phyloP scores from a whole-genome alignment of 2,113 vertebrate species.

The Oreotrochilus melanogaster region DNA sequence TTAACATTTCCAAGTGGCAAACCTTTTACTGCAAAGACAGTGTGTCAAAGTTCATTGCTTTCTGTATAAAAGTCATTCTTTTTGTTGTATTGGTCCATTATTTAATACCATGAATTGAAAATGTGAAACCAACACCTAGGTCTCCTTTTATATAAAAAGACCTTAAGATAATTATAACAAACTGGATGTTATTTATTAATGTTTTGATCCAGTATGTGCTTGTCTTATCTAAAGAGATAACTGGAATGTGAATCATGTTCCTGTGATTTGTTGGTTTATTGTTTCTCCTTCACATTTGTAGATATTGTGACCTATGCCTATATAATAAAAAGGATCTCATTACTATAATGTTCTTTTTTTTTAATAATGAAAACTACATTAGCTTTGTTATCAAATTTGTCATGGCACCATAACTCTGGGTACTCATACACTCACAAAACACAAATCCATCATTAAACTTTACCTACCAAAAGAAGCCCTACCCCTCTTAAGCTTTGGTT shows the following conservation, averaged over 20 bases:
- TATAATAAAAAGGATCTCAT: conserved; percentile 82
- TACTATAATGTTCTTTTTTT: conserved; percentile 76
- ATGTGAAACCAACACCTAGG: conserved; percentile 75
- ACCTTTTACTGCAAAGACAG: conserved; percentile 70
- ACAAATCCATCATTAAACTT: conserved; percentile 65
- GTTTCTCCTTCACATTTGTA: conserved; percentile 85
- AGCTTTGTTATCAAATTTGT: conserved; percentile 75
- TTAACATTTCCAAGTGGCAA: conserved; percentile 73
- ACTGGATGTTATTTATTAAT: conserved; percentile 91
- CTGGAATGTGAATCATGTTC: conserved; percentile 88
- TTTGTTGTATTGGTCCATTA: conserved; percentile 73
- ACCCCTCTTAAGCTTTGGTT: conserved; percentile 58
- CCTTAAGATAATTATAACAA: conserved; percentile 85
- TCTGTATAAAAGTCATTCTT: conserved; percentile 65
- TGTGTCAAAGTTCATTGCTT: conserved; percentile 74
- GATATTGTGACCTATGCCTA: conserved; percentile 86
- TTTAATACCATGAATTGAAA: conserved; percentile 76
- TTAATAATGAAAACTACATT: conserved; percentile 67
- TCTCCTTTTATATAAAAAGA: conserved; percentile 79
- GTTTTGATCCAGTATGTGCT: conserved; percentile 91
- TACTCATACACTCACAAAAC: conserved; percentile 57
- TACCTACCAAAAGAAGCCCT: conserved; percentile 68
- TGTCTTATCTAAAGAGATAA: conserved; percentile 89
- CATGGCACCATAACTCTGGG: conserved; percentile 43
- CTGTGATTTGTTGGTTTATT: conserved; percentile 83